These are phyloP conservation scores for Lepisosteus oculatus DNA, from an alignment of 2,113 vertebrate species.

Conservation along the genomic window DNA sequence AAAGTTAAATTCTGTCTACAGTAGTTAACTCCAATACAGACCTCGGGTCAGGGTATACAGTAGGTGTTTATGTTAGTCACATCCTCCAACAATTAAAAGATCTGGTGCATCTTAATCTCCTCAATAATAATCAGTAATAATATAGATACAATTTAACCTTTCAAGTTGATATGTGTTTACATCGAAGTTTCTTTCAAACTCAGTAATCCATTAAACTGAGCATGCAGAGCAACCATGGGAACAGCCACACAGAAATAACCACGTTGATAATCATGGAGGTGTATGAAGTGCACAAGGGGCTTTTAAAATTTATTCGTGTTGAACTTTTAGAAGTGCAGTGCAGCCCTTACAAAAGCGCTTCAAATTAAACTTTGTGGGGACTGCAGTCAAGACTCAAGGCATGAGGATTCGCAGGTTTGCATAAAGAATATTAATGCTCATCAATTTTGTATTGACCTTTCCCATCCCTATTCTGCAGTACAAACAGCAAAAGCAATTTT, in stretches of 20 bases:
- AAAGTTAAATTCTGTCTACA: too few relatives aligned
- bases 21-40: too few relatives aligned
- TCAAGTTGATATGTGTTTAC: conserved; percentile 50
- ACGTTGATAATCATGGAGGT: conserved; percentile 46
- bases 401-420: conserved; percentile 47
- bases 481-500: conserved; percentile 57
- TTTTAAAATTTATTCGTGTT: conserved; percentile 18
- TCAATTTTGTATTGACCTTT: conserved; percentile 72
- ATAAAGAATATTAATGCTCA: conserved; percentile 67
- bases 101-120: too few relatives aligned
- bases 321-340: conserved; percentile 42
- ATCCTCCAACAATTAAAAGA: too few relatives aligned
- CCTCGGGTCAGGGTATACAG: background rate
- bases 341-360: conserved; percentile 16
- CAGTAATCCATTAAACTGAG: conserved; percentile 58
- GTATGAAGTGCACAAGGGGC: conserved; percentile 32
- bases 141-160: conserved; percentile 56
- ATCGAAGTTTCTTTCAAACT: conserved; percentile 52
- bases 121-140: conserved; percentile 34
- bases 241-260: conserved; percentile 18
- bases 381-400: conserved; percentile 54
- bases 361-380: conserved; percentile 58
- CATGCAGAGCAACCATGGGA: conserved; percentile 14
- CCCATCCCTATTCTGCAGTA: conserved; percentile 45
- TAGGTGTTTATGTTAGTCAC: background rate